phyloP scores from a whole-genome alignment of 2,797 vertebrate genomes.

The Odontamblyopus lacepedii region DNA sequence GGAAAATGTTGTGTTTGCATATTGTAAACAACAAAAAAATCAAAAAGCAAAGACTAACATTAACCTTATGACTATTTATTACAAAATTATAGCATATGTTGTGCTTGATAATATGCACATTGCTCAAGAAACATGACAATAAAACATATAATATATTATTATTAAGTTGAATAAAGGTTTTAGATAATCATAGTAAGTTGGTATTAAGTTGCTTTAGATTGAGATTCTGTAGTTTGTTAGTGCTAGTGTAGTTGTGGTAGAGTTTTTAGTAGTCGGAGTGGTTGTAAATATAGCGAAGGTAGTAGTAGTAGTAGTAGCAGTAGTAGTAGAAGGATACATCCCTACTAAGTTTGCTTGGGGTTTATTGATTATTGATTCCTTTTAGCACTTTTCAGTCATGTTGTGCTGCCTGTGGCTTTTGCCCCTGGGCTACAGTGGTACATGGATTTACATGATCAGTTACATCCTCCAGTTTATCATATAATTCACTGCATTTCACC shows the following conservation, averaged over 20 bases:
- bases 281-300: background rate
- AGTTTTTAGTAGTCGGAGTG: background rate
- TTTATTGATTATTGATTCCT: background rate
- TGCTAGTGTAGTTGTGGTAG: background rate
- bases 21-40: too few relatives aligned
- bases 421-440: background rate
- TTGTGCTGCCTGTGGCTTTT: slow-evolving; percentile 14
- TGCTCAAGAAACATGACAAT: too few relatives aligned
- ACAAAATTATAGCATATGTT: background rate
- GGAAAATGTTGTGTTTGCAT: too few relatives aligned
- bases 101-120: too few relatives aligned
- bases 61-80: background rate
- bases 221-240: too few relatives aligned
- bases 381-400: slow-evolving; percentile 13
- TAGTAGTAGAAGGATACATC: slow-evolving; percentile 2
- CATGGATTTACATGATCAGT: slow-evolving; percentile 13
- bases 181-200: too few relatives aligned
- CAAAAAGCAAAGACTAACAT: too few relatives aligned
- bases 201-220: too few relatives aligned
- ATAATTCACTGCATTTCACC: background rate
- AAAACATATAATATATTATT: too few relatives aligned
- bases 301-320: background rate
- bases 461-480: background rate
- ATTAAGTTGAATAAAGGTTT: too few relatives aligned
- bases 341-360: background rate